Evolutionary conservation across 2,797 vertebrate species (phyloP), one percentile per base, ranked within the genome.

Genomic region (Sebastes steindachneri): DNA sequence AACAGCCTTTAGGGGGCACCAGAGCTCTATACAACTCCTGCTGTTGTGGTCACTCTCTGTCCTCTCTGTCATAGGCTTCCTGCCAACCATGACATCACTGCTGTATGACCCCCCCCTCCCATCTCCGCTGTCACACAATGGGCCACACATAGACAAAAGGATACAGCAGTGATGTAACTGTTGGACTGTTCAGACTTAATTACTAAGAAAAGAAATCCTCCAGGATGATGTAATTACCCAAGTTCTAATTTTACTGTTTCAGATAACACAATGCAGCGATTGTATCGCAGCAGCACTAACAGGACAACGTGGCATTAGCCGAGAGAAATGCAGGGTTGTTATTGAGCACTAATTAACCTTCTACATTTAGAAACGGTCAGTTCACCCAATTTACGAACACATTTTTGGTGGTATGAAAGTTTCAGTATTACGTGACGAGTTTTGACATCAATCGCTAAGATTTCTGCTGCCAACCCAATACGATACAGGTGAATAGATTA

Each of bases 141-240:
- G 55, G 63, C 45, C 77, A 75, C 80, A 75, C 82, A 82, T 2
- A 45, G 62, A 80, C 70, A 55, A 31, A n/a, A 75, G 54, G 59
- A 83, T 79, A 45, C 80, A 7, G 67, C 75, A 59, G 75, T 89
- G 80, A 91, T 80, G 84, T 76, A 86, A 92, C 69, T 8, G 41
- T 15, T 73, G 45, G 35, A 58, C 68, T 37, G 65, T 63, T 70
- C 59, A 57, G 63, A 78, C 77, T 77, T 80, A 17, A 73, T 85
- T 73, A 76, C 11, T 19, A 45, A 88, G 79, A 82, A 77, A 82
- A 79, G 75, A 70, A 81, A 63, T 76, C 53, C 84, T 77, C 78
- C 68, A 74, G 53, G 73, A 35, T 80, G 75, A 79, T 53, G 77
- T 60, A 75, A 83, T 70, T 59, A 74, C 54, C 35, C 3, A 5